Evolutionary conservation across 1,140 invertebrate species (phyloP).

Genomic region (Doryteuthis pealeii): DNA sequence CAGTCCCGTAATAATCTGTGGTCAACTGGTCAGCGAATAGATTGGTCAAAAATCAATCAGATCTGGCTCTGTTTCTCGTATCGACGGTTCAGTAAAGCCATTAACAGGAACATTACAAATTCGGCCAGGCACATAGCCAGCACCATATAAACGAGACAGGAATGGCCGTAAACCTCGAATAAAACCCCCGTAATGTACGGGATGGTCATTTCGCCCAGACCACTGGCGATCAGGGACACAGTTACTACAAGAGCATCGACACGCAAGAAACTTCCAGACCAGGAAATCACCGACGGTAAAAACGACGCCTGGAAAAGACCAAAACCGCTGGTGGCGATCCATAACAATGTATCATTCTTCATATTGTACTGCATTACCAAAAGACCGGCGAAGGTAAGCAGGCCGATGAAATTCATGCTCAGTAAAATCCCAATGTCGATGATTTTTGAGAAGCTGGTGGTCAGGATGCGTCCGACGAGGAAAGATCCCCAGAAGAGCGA

Average conservation of each 20-base stretch:
- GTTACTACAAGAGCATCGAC: slow-evolving; percentile 16
- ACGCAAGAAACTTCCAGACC: slow-evolving; percentile 15
- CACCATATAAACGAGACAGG: slow-evolving; percentile 11
- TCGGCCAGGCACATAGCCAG: neutral
- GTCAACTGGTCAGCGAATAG: too few relatives aligned
- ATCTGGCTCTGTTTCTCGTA: neutral
- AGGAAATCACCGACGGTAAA: slow-evolving; percentile 21
- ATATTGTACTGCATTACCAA: neutral
- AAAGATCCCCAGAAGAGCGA: slow-evolving; percentile 23
- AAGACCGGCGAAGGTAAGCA: slow-evolving; percentile 3
- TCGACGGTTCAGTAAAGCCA: neutral
- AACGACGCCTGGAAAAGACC: slow-evolving; percentile 20
- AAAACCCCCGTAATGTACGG: slow-evolving; percentile 18
- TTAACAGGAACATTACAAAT: neutral
- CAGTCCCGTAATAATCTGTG: too few relatives aligned
- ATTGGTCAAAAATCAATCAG: neutral
- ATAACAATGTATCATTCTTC: slow-evolving; percentile 7
- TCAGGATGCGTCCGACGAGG: slow-evolving; percentile 17
- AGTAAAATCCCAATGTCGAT: slow-evolving; percentile 12
- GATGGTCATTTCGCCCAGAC: slow-evolving; percentile 21
- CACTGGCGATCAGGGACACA: slow-evolving; percentile 11
- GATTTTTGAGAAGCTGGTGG: slow-evolving; percentile 12
- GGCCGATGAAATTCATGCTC: slow-evolving; percentile 12
- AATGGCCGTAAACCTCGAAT: neutral
- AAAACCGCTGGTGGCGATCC: slow-evolving; percentile 21